Evolutionary conservation across 2,888 invertebrate species (phyloP), one percentile per base, ranked within the genome.

Genomic region (Entomobrya proxima): DNA sequence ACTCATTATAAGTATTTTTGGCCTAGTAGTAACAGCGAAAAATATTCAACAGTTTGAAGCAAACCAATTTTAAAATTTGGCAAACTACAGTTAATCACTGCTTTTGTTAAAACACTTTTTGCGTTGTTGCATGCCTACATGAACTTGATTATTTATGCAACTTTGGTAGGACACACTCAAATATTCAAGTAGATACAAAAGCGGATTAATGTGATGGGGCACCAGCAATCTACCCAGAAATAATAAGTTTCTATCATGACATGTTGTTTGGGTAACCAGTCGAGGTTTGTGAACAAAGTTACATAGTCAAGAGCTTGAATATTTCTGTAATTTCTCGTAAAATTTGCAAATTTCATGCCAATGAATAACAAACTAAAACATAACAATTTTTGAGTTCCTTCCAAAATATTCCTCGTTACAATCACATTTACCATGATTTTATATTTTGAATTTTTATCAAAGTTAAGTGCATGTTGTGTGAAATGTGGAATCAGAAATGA

Each of bases 311-410:
- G 3, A 11, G 27, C 7, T 15, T 30, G 15, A 30, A 52, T 52
- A 52, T 3, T 4, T 13, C 24, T 15, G 21, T 6, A n/a, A 18
- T 58, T 58, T 58, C 58, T 58, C 58, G 58, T 58, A 1, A 9
- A 52, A 30, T 58, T 3, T 58, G n/a, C n/a, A n/a, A n/a, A n/a
- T 58, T 58, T 58, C 27, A 37, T 67, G 18, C 30, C n/a, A 30
- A 58, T 76, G 58, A 37, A 58, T 76, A 76, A 44, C 40, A 61
- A 76, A 52, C 21, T 55, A 50, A 55, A 76, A 76, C 58, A 24
- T 52, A 9, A 47, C 47, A 21, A 32, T 52, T 58, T 32, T 55
- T 78, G 47, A 32, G 13, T 21, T 44, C 61, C 7, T 78, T 64
- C 47, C 55, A 78, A 61, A 40, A 30, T 13, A 30, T 30, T 4